These are phyloP conservation scores for Epizoanthus illoricatus DNA, from an alignment of 92 coral and sea anemone species.

Conservation along the genomic window DNA sequence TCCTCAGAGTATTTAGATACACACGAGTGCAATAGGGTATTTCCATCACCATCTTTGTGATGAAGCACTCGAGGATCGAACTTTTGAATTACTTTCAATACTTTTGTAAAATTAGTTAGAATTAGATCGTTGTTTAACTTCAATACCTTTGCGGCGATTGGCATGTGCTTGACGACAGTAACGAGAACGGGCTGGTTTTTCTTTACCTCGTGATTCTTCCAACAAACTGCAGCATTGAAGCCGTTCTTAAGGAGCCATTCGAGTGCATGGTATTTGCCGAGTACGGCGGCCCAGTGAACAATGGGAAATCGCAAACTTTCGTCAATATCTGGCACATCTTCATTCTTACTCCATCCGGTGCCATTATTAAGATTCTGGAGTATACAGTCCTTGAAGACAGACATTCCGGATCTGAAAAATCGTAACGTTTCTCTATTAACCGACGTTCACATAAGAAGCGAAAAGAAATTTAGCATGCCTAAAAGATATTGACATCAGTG, in stretches of 20 bases:
- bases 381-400: neutral
- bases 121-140: neutral
- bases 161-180: neutral
- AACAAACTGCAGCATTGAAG: neutral
- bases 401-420: conserved; percentile 5
- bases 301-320: neutral
- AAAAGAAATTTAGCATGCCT: no score
- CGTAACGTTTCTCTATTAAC: no score
- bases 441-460: no score
- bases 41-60: neutral
- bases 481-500: no score
- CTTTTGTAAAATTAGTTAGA: neutral
- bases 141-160: conserved; percentile 10
- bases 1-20: neutral
- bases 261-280: conserved; percentile 1
- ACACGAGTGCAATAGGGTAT: neutral
- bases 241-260: conserved; percentile 8
- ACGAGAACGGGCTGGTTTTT: neutral
- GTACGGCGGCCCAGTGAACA: conserved; percentile 1
- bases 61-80: neutral
- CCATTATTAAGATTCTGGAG: neutral
- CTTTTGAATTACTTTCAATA: neutral
- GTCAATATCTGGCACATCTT: neutral
- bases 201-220: no score
- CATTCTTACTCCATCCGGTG: neutral